These are phyloP conservation scores for Nesidiocoris tenuis DNA, from an alignment of 2,888 invertebrate species.

Conservation along the genomic window DNA sequence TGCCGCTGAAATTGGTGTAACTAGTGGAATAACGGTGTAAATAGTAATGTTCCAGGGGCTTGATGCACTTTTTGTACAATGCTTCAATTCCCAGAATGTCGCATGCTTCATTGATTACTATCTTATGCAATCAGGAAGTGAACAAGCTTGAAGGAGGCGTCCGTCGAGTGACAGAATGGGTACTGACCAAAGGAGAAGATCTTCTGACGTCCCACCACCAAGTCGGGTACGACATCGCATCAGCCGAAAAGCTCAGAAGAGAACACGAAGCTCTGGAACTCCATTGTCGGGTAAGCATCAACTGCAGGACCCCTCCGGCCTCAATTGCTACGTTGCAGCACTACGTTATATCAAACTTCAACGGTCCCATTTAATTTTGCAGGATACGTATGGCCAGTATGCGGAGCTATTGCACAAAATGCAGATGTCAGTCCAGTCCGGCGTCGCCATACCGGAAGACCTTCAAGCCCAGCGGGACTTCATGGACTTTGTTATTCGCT, in stretches of 20 bases:
- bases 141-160: constrained; percentile 64
- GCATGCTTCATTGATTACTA: no score
- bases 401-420: constrained; percentile 74
- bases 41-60: no score
- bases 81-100: no score
- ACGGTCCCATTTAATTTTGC: constrained; percentile 10
- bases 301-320: no score
- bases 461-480: constrained; percentile 72
- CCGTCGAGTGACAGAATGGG: constrained; percentile 74
- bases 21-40: no score
- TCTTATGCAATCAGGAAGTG: constrained; percentile 57
- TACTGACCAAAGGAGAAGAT: constrained; percentile 72
- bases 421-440: constrained; percentile 59
- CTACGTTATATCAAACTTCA: no score
- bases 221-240: constrained; percentile 70
- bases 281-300: constrained; percentile 65
- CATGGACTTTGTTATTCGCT: constrained; percentile 78
- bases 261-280: constrained; percentile 74
- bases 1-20: no score
- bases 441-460: constrained; percentile 59
- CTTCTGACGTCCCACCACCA: constrained; percentile 69
- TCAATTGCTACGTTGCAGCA: no score
- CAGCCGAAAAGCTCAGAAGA: constrained; percentile 70
- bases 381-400: constrained; percentile 76
- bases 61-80: no score